Evolutionary conservation across 2,888 invertebrate genomes (phyloP).

Genomic region (Tetrapedia diversipes): DNA sequence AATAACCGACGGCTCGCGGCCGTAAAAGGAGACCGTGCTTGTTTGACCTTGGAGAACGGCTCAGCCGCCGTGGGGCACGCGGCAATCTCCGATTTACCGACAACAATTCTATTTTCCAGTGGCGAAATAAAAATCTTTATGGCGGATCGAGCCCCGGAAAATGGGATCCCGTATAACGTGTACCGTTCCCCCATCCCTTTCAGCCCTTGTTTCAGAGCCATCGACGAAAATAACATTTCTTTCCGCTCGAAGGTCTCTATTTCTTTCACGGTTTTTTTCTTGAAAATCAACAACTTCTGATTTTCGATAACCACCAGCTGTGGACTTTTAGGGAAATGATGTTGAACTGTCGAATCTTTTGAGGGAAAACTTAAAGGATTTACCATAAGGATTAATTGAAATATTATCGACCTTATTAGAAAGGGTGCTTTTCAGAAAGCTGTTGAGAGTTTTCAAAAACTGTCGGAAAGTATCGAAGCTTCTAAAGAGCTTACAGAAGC

Average conservation of each 20-base stretch:
- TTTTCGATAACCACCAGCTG: no score
- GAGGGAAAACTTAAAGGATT: no score
- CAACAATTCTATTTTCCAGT: constrained; percentile 68
- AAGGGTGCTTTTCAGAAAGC: no score
- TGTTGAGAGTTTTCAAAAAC: no score
- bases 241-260: neutral
- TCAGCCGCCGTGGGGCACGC: constrained; percentile 3
- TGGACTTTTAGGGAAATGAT: no score
- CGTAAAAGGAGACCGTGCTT: constrained; percentile 25
- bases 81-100: constrained; percentile 61
- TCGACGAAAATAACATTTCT: neutral
- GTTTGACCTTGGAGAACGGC: constrained; percentile 48
- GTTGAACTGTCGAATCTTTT: no score
- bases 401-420: no score
- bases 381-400: no score
- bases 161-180: constrained; percentile 54
- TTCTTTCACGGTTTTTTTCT: neutral
- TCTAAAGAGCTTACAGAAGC: no score
- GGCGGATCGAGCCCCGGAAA: constrained; percentile 59
- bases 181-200: constrained; percentile 4
- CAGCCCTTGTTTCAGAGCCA: constrained; percentile 3
- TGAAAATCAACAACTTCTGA: neutral
- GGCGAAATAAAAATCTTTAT: constrained; percentile 62
- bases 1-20: constrained; percentile 24
- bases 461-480: no score